phyloP scores from a whole-genome alignment of 2,797 vertebrate species.

The Oophaga sylvatica region DNA sequence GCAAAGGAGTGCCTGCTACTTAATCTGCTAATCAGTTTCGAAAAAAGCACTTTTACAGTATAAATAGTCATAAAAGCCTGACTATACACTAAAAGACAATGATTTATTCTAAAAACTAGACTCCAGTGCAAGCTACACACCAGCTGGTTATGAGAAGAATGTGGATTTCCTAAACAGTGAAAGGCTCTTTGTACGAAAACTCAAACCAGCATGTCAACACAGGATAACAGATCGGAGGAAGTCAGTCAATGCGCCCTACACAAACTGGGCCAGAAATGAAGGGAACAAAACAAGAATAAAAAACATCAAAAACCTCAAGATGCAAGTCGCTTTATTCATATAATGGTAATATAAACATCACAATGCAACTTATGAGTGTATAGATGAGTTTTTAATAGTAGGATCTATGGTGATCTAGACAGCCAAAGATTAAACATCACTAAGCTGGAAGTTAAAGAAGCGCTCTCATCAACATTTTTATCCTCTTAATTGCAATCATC shows the following conservation, averaged over 20 bases:
- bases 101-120: conserved; percentile 54
- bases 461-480: no score
- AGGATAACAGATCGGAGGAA: conserved; percentile 46
- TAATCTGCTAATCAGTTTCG: conserved; percentile 57
- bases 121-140: conserved; percentile 18
- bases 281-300: neutral
- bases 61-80: conserved; percentile 54
- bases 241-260: neutral
- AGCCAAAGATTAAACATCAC: no score
- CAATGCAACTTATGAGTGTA: neutral
- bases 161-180: conserved; percentile 53
- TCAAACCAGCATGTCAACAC: conserved; percentile 34
- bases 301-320: neutral
- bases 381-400: neutral
- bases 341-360: neutral
- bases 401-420: no score
- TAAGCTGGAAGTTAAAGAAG: no score
- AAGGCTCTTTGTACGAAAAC: conserved; percentile 45
- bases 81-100: conserved; percentile 58
- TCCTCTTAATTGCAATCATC: no score
- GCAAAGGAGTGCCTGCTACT: conserved; percentile 54
- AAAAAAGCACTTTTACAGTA: conserved; percentile 57
- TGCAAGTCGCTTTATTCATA: neutral
- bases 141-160: conserved; percentile 54
- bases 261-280: neutral